phyloP scores from a whole-genome alignment of 2,113 vertebrate species.

The Butorides virescens region DNA sequence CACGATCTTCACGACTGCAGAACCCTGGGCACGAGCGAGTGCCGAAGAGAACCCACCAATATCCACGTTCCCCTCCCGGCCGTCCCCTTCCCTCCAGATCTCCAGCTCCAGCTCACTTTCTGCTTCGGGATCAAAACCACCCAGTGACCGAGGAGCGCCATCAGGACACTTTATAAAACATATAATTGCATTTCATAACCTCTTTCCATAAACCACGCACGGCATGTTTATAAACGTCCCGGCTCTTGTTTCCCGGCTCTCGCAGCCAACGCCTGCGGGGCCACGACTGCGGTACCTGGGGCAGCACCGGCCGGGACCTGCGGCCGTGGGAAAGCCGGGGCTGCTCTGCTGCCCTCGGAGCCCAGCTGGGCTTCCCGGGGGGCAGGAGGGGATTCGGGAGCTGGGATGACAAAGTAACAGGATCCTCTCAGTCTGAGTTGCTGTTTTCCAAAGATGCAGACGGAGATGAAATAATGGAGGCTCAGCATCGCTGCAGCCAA shows the following conservation, averaged over 20 bases:
- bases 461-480: background rate
- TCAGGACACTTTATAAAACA: background rate
- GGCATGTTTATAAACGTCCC: background rate
- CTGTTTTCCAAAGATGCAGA: background rate
- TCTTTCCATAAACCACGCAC: background rate
- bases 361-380: background rate
- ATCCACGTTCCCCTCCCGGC: background rate
- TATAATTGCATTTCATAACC: slow-evolving; percentile 8
- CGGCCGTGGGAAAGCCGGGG: background rate
- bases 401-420: background rate
- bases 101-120: background rate
- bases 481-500: background rate
- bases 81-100: background rate
- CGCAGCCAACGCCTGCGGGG: background rate
- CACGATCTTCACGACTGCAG: rapidly evolving
- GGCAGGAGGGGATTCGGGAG: background rate
- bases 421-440: background rate
- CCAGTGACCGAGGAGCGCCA: background rate
- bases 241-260: background rate
- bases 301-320: background rate
- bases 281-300: background rate
- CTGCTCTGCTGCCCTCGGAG: background rate
- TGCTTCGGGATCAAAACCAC: background rate
- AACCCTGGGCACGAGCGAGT: background rate
- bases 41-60: background rate